Percentiles rank a stretch among this genome's conserved stretches.
Conservation (phyloP, 1,140 invertebrate genomes). For the Apis cerana region DNA sequence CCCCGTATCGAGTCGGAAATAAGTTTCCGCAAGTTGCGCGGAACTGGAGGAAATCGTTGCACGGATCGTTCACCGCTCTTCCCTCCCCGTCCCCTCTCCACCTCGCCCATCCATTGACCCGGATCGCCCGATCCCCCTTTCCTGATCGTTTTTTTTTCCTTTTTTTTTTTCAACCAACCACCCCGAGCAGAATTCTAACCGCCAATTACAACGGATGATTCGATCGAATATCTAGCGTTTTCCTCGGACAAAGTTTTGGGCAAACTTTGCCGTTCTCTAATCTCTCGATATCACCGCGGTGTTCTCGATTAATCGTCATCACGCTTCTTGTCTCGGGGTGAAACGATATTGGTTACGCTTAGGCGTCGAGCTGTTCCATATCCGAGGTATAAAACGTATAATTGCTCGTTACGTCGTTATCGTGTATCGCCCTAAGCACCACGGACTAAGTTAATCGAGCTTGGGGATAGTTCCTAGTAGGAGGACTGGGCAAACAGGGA, state of each 20-base stretch:
- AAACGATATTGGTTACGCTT: too few species aligned
- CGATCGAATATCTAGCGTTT: too few species aligned
- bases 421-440: slow-evolving; percentile 18
- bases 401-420: slow-evolving; percentile 46
- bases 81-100: not conserved
- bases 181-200: not conserved
- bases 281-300: not conserved
- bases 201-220: not conserved
- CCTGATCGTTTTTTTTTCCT: not conserved
- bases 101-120: not conserved
- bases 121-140: not conserved
- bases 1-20: slow-evolving; percentile 35
- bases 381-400: not conserved
- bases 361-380: not conserved
- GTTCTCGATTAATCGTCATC: not conserved
- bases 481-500: not conserved
- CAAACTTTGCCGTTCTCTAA: not conserved
- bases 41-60: slow-evolving; percentile 30
- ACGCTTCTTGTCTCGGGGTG: not conserved
- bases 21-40: slow-evolving; percentile 48
- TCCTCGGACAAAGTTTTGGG: too few species aligned
- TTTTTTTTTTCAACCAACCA: not conserved
- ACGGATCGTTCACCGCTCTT: not conserved
- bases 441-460: not conserved
- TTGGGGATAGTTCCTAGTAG: not conserved